Conservation (phyloP, 2,113 vertebrate genomes). For the Orientallactaga bullata region DNA sequence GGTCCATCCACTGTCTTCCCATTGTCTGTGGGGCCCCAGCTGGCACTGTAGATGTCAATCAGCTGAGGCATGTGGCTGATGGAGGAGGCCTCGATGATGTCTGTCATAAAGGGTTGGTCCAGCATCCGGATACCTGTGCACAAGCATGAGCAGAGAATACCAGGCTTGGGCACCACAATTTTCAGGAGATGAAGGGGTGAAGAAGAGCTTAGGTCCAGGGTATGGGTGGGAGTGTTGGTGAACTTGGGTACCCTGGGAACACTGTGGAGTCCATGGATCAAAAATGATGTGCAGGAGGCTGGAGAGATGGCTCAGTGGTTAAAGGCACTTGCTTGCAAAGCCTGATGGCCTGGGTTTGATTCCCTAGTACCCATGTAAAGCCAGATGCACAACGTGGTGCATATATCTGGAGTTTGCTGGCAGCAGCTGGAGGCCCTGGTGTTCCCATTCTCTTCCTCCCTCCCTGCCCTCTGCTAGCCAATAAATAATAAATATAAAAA, state of each 20-base stretch:
- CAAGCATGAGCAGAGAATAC: constrained; percentile 7
- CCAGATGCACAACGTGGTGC: too few relatives aligned
- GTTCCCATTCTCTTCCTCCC: too few relatives aligned
- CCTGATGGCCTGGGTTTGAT: too few relatives aligned
- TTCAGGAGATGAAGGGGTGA: neutral
- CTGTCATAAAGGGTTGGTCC: constrained; percentile 99
- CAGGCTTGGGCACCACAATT: neutral
- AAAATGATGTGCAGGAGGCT: neutral
- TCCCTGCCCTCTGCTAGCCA: too few relatives aligned
- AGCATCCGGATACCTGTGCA: constrained; percentile 96
- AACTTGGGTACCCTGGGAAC: neutral
- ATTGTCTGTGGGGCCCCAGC: constrained; percentile 99
- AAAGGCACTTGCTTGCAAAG: too few relatives aligned
- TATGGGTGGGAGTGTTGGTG: neutral
- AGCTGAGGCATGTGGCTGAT: constrained; percentile 99
- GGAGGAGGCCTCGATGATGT: constrained; percentile 98
- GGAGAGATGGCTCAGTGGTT: too few relatives aligned
- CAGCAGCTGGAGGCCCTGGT: too few relatives aligned
- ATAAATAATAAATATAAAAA: too few relatives aligned
- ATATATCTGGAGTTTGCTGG: too few relatives aligned
- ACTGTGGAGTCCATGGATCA: too few relatives aligned
- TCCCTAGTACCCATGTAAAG: too few relatives aligned
- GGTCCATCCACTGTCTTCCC: constrained; percentile 99
- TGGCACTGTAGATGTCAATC: constrained; percentile 99
- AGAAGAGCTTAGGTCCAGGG: neutral